These are phyloP conservation scores for Edolisoma coerulescens DNA, from an alignment of 2,113 vertebrate species.

Conservation along the genomic window DNA sequence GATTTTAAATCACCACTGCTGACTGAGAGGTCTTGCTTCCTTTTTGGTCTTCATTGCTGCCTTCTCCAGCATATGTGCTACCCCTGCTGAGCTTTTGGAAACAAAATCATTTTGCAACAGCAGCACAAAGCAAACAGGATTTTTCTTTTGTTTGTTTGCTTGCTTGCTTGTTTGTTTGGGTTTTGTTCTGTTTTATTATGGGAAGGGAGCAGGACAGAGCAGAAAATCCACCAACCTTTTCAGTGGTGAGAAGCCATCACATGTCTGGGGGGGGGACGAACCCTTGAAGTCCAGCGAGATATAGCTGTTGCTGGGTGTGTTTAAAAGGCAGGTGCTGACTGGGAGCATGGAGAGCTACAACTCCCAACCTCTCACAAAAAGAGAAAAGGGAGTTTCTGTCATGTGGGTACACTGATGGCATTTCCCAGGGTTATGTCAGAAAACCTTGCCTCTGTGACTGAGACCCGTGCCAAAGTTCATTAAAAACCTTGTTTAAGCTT, in stretches of 20 bases:
- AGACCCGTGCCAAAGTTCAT: neutral
- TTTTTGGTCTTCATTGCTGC: neutral
- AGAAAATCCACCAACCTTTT: neutral
- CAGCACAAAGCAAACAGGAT: neutral
- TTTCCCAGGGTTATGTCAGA: neutral
- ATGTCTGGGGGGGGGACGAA: neutral
- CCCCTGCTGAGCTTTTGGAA: neutral
- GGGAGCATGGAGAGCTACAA: neutral
- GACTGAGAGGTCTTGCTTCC: neutral
- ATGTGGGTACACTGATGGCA: fast-evolving
- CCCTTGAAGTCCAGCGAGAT: neutral
- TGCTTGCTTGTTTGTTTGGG: neutral
- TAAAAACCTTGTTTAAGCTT: neutral
- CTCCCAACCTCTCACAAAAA: neutral
- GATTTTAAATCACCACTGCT: neutral
- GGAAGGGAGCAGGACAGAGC: neutral
- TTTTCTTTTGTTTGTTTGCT: neutral
- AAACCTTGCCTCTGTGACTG: neutral
- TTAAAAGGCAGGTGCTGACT: neutral
- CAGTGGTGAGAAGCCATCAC: neutral
- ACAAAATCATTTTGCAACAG: neutral
- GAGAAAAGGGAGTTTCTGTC: neutral
- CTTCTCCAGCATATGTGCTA: neutral
- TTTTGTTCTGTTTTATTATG: neutral
- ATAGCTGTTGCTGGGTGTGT: neutral